Conservation (phyloP, 2,113 vertebrate species). For the Casuarius casuarius region DNA sequence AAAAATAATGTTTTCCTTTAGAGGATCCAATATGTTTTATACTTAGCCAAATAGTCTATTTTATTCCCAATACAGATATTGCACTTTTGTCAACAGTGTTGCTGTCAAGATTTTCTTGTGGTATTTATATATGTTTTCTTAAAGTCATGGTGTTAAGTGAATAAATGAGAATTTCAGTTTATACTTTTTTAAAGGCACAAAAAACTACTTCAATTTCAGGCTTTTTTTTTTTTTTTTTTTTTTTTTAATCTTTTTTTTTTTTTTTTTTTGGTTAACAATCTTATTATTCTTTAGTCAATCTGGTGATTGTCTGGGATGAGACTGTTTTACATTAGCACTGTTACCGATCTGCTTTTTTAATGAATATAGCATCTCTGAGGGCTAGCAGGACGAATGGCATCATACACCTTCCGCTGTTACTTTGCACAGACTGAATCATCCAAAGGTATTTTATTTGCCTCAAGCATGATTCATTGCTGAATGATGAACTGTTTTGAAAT, state of each 20-base stretch:
- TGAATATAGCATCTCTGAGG: background rate
- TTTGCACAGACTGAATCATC: background rate
- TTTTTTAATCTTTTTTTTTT: background rate
- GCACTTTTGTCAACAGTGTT: background rate
- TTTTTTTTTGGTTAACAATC: background rate
- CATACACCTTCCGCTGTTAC: background rate
- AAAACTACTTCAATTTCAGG: background rate
- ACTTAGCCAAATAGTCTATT: background rate
- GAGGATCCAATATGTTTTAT: background rate
- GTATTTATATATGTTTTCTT: conserved; percentile 13
- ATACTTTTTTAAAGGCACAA: background rate
- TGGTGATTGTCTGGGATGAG: background rate
- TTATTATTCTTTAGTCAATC: background rate
- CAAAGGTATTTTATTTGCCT: background rate
- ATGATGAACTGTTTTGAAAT: background rate
- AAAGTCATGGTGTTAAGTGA: background rate
- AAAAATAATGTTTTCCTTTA: conserved; percentile 33
- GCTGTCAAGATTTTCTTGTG: background rate
- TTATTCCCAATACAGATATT: background rate
- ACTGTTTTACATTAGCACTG: background rate
- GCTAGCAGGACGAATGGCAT: background rate
- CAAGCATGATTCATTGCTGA: background rate
- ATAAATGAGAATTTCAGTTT: background rate
- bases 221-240: no score
- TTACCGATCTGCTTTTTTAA: background rate